Evolutionary conservation across 2,797 vertebrate genomes (phyloP).

Genomic region (Trichosurus vulpecula): DNA sequence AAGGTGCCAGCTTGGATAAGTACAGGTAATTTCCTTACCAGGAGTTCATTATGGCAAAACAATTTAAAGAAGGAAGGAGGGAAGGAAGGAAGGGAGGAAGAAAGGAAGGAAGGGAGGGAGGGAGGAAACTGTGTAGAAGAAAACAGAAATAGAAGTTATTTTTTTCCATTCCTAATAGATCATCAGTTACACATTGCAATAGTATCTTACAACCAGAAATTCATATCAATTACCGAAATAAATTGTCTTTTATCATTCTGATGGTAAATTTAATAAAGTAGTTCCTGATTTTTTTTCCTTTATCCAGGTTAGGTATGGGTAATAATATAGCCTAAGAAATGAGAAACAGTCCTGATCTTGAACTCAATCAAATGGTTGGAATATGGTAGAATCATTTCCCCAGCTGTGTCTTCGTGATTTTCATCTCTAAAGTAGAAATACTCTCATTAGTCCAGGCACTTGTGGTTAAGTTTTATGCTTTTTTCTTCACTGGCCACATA

Average conservation of each 20-base stretch:
- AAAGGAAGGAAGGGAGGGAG: background rate
- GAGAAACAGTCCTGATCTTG: background rate
- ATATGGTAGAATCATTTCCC: background rate
- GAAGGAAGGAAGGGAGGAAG: no score
- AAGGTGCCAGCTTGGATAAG: background rate
- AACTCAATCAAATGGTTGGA: background rate
- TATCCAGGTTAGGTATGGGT: background rate
- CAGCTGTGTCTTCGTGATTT: background rate
- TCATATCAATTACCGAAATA: background rate
- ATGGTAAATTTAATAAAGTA: background rate
- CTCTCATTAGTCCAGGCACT: background rate
- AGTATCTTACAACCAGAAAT: background rate
- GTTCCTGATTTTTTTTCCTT: background rate
- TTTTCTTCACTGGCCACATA: background rate
- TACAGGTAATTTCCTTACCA: background rate
- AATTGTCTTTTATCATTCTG: background rate
- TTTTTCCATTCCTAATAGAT: background rate
- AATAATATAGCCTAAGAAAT: background rate
- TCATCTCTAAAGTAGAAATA: background rate
- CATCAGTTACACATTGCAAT: background rate
- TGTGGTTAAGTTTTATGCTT: background rate
- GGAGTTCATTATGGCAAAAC: background rate
- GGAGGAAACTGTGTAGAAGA: background rate
- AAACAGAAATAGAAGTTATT: background rate
- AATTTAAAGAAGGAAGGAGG: background rate